phyloP scores from a whole-genome alignment of 2,113 vertebrate genomes.

The Theristicus caerulescens region DNA sequence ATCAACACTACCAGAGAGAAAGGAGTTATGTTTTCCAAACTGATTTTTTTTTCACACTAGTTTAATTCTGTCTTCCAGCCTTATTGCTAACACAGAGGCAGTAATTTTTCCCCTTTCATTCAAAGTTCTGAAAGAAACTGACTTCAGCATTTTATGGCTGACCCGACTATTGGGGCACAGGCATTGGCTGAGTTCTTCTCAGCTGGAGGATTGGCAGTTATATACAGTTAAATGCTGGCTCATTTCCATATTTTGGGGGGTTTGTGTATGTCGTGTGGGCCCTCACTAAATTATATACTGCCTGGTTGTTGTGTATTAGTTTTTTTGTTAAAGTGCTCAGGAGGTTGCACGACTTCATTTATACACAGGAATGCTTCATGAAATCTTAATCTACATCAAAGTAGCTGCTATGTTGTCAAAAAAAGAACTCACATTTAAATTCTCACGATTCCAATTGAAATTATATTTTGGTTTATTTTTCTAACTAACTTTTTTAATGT shows the following conservation, averaged over 20 bases:
- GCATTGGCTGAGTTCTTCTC: background rate
- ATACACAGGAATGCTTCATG: background rate
- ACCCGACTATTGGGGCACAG: rapidly evolving
- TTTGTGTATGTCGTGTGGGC: background rate
- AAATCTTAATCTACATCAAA: conserved; percentile 36
- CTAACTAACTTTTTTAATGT: background rate
- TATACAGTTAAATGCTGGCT: background rate
- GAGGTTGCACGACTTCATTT: conserved; percentile 2
- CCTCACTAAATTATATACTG: background rate
- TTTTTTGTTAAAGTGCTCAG: conserved; percentile 15
- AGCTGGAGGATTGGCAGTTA: background rate
- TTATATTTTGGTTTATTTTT: background rate
- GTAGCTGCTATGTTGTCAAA: background rate
- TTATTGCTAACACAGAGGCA: background rate
- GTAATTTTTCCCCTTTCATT: background rate
- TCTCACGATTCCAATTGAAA: background rate
- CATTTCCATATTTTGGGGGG: background rate
- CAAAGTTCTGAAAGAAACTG: background rate
- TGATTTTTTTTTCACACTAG: background rate
- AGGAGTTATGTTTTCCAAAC: background rate
- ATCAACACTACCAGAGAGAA: background rate
- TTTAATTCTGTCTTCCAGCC: background rate
- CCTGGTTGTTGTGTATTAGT: background rate
- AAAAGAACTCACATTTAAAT: background rate
- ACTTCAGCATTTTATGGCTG: background rate